Conservation (phyloP, 1,140 invertebrate species). For the Hirudo medicinalis region DNA sequence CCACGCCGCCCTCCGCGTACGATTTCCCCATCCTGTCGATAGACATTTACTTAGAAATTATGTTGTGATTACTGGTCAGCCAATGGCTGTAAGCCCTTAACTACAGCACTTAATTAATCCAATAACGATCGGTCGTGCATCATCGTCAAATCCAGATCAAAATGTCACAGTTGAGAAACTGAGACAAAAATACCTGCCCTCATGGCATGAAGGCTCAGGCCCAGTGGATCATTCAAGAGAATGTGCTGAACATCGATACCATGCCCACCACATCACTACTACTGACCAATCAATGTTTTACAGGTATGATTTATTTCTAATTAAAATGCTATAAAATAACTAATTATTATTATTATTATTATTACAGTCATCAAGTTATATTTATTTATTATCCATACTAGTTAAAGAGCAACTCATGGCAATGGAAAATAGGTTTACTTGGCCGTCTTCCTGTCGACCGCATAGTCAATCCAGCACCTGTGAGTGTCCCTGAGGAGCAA, state of each 20-base stretch:
- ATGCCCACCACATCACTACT: too few relatives aligned
- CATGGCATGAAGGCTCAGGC: too few relatives aligned
- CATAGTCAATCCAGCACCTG: conserved; percentile 1
- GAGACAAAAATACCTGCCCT: background rate
- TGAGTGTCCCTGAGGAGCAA: background rate
- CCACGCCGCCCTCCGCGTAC: background rate
- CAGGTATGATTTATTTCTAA: too few relatives aligned
- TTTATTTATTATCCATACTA: too few relatives aligned
- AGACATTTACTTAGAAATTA: background rate
- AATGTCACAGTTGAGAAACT: background rate
- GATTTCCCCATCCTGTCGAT: background rate
- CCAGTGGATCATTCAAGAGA: background rate
- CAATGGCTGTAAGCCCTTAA: too few relatives aligned
- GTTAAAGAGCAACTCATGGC: background rate
- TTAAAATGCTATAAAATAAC: too few relatives aligned
- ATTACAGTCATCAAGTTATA: too few relatives aligned
- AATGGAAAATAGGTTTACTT: background rate
- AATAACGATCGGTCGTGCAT: too few relatives aligned
- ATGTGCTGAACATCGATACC: background rate
- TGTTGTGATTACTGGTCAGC: background rate
- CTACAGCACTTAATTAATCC: too few relatives aligned
- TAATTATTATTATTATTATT: too few relatives aligned
- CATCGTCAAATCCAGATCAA: background rate
- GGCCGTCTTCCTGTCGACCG: background rate
- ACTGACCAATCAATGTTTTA: background rate